These are phyloP conservation scores for Polypterus bichir DNA, from an alignment of 2,113 vertebrate species.

Conservation along the genomic window DNA sequence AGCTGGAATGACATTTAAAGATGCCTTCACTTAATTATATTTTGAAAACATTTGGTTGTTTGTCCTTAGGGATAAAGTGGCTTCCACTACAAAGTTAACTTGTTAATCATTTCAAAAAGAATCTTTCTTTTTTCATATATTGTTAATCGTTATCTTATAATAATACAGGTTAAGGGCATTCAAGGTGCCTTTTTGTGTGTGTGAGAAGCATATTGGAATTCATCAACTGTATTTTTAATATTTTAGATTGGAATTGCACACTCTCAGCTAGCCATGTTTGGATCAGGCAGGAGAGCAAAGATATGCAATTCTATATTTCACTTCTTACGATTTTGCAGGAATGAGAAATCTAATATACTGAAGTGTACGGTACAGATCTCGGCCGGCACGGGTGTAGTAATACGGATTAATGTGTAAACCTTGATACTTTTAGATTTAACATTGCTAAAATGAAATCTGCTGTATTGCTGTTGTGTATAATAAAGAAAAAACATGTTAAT, in stretches of 20 bases:
- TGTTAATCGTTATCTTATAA: conserved; percentile 58
- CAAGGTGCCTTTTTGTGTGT: conserved; percentile 45
- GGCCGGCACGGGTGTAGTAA: too few species aligned
- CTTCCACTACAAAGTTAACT: conserved; percentile 97
- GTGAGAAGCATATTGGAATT: conserved; percentile 32
- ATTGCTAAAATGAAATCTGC: too few species aligned
- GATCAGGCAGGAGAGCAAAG: conserved; percentile 6
- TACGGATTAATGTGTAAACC: too few species aligned
- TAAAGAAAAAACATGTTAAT: too few species aligned
- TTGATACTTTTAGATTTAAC: too few species aligned
- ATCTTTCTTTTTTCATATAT: conserved; percentile 41
- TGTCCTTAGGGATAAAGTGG: conserved; percentile 95
- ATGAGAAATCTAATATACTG: too few species aligned
- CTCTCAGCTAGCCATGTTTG: neutral
- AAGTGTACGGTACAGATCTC: too few species aligned
- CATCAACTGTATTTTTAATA: conserved; percentile 13
- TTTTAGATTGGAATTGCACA: conserved; percentile 25
- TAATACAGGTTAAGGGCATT: conserved; percentile 55
- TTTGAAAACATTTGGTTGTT: conserved; percentile 98
- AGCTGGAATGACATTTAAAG: conserved; percentile 99
- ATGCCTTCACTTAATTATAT: conserved; percentile 99
- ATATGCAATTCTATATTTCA: conserved; percentile 1
- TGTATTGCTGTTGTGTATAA: too few species aligned
- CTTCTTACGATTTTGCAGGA: too few species aligned
- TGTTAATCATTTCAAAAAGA: conserved; percentile 74